These are phyloP conservation scores for Brienomyrus longianalis DNA, from an alignment of 2,113 vertebrate species.

Conservation along the genomic window DNA sequence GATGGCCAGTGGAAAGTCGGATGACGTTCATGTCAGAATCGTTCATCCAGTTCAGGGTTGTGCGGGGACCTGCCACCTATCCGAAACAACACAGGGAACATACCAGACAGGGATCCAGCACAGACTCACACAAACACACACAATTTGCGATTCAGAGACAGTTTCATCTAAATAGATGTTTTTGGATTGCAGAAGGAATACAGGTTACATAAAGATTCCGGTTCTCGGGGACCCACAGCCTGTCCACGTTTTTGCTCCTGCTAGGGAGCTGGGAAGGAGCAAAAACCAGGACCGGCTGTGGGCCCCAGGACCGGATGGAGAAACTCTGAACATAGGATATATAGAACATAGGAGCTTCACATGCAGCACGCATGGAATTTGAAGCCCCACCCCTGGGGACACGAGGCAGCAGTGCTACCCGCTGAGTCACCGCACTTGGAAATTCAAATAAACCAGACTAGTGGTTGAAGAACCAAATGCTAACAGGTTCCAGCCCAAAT, in stretches of 20 bases:
- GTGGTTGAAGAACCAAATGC: neutral
- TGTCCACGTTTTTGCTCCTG: too few relatives aligned
- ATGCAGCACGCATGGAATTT: neutral
- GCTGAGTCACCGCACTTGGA: neutral
- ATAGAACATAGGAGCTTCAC: neutral
- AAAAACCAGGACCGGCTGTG: neutral
- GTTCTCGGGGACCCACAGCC: neutral
- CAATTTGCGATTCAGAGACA: neutral
- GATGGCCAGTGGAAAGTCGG: neutral
- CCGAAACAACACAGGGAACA: neutral
- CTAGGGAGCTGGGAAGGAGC: neutral
- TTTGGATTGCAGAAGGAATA: neutral
- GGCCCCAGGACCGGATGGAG: neutral
- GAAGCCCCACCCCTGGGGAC: neutral
- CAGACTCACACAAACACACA: neutral
- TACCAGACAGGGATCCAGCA: neutral
- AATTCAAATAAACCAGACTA: neutral
- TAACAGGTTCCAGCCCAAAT: slow-evolving; percentile 1
- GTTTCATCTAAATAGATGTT: neutral
- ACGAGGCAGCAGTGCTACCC: neutral
- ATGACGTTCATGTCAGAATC: neutral
- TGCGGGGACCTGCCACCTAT: neutral
- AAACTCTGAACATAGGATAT: neutral
- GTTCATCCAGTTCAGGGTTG: neutral
- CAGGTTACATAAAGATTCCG: neutral